phyloP scores from a whole-genome alignment of 2,888 invertebrate genomes.

The Sesia apiformis region DNA sequence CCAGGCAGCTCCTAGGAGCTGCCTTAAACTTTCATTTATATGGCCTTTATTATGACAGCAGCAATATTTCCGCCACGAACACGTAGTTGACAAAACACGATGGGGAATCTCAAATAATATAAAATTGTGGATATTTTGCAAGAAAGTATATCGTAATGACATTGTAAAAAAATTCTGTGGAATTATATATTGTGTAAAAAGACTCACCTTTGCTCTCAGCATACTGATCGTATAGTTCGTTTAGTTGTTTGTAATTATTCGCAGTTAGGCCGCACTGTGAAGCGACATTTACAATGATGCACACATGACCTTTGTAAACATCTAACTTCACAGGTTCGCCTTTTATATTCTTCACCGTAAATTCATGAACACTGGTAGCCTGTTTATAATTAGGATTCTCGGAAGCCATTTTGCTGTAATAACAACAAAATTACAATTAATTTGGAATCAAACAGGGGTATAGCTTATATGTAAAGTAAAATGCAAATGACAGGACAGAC shows the following conservation, averaged over 20 bases:
- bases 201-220: conserved; percentile 75
- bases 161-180: too few relatives aligned
- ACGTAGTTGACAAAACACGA: too few relatives aligned
- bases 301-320: conserved; percentile 86
- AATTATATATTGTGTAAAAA: neutral
- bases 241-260: conserved; percentile 88
- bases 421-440: neutral
- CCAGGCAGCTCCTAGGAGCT: too few relatives aligned
- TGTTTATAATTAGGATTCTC: conserved; percentile 75
- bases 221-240: conserved; percentile 83
- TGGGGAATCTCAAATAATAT: too few relatives aligned
- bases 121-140: too few relatives aligned
- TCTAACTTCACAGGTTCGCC: conserved; percentile 87
- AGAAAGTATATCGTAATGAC: too few relatives aligned
- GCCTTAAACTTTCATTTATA: too few relatives aligned
- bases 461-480: neutral
- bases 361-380: conserved; percentile 86
- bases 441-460: neutral
- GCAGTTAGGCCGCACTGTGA: conserved; percentile 89
- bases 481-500: neutral
- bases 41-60: too few relatives aligned
- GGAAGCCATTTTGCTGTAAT: conserved; percentile 52
- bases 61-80: too few relatives aligned
- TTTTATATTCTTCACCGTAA: conserved; percentile 86
- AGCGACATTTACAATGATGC: conserved; percentile 91